These are phyloP conservation scores for Ibycter americanus DNA, from an alignment of 2,797 vertebrate species.

Conservation along the genomic window DNA sequence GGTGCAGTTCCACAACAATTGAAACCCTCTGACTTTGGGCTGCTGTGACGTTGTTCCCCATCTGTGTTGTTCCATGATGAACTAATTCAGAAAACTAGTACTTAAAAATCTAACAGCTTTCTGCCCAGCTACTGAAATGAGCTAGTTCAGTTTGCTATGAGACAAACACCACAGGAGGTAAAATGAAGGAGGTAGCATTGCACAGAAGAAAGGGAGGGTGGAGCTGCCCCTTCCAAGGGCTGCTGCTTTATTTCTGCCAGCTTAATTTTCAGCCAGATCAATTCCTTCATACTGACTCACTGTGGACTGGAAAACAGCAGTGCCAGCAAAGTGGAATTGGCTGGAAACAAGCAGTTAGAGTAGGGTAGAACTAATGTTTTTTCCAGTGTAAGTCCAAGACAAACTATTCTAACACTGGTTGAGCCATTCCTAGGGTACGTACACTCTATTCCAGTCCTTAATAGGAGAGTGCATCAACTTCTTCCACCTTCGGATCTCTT, in stretches of 20 bases:
- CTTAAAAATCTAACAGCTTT: background rate
- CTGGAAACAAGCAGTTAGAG: background rate
- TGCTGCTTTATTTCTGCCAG: background rate
- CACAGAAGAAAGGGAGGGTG: background rate
- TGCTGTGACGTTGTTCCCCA: background rate
- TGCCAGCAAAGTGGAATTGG: background rate
- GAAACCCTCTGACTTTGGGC: background rate
- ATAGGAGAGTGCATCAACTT: background rate
- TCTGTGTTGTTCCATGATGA: background rate
- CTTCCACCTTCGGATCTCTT: background rate
- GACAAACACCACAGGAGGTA: background rate
- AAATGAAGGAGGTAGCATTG: background rate
- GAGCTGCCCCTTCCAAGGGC: background rate
- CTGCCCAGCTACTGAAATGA: background rate
- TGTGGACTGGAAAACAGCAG: background rate
- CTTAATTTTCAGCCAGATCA: background rate
- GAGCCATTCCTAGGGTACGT: background rate
- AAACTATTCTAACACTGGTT: background rate
- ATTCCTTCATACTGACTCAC: background rate
- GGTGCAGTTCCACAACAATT: background rate
- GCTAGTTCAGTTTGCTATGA: background rate
- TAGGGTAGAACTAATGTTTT: background rate
- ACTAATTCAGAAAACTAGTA: background rate
- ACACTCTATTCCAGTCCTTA: background rate
- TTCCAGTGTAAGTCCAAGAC: background rate